Conservation (phyloP, 2,888 invertebrate species). For the Polyommatus icarus region DNA sequence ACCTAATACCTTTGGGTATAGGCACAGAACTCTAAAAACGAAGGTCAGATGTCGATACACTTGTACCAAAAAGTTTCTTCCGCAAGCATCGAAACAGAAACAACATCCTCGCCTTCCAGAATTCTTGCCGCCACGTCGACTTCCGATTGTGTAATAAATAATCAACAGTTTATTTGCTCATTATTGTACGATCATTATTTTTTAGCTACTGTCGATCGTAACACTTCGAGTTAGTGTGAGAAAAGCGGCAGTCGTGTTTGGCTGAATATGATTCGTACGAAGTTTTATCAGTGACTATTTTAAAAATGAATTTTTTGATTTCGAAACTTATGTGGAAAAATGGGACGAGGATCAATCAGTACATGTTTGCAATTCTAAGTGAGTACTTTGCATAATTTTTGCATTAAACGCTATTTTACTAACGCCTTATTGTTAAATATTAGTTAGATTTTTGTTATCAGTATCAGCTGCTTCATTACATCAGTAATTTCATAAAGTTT, state of each 20-base stretch:
- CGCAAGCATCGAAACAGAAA: not conserved
- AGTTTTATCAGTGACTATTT: constrained; percentile 38
- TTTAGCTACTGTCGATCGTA: constrained; percentile 42
- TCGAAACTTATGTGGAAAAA: constrained; percentile 67
- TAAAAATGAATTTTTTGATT: constrained; percentile 65
- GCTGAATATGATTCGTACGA: constrained; percentile 44
- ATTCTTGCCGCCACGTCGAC: not conserved
- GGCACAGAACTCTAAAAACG: not conserved
- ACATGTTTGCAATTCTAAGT: constrained; percentile 69
- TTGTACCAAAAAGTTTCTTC: not conserved
- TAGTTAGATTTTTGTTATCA: not conserved
- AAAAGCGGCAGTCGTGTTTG: constrained; percentile 53
- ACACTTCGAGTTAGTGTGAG: constrained; percentile 48
- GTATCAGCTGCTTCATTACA: no score
- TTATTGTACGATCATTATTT: constrained; percentile 37
- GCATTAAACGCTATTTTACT: not conserved
- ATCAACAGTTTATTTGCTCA: not conserved
- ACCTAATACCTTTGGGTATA: no score
- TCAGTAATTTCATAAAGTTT: no score
- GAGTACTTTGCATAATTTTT: constrained; percentile 47
- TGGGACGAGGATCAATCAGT: constrained; percentile 70
- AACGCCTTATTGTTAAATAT: not conserved
- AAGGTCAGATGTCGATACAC: not conserved
- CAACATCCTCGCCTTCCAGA: constrained; percentile 5
- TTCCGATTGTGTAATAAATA: not conserved